A percentile compares a stretch with the other conserved stretches of the same genome.
phyloP scores from a whole-genome alignment of 2,797 vertebrate genomes.

The Dallia pectoralis region DNA sequence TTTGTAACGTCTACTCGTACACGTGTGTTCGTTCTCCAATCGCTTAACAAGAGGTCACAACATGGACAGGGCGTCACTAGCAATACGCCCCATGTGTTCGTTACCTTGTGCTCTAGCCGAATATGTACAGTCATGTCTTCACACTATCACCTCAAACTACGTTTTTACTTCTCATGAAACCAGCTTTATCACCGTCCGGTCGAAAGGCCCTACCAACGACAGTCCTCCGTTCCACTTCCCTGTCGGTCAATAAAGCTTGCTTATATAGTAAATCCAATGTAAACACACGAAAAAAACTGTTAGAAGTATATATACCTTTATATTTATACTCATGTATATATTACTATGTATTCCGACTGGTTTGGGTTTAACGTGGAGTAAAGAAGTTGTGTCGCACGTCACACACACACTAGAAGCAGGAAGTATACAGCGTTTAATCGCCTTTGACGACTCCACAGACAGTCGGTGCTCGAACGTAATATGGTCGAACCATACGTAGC shows the following conservation, averaged over 20 bases:
- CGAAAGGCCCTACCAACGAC: background rate
- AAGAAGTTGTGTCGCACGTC: slow-evolving; percentile 46
- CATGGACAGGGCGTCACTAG: slow-evolving; percentile 69
- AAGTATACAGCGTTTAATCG: slow-evolving; percentile 30
- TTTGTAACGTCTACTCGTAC: slow-evolving; percentile 64
- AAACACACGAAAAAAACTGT: slow-evolving; percentile 22
- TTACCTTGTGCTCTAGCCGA: slow-evolving; percentile 68
- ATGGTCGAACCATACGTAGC: slow-evolving; percentile 14
- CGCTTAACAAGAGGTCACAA: slow-evolving; percentile 70
- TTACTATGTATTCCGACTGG: slow-evolving; percentile 57
- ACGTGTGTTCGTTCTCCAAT: slow-evolving; percentile 41
- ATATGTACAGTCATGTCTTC: slow-evolving; percentile 62
- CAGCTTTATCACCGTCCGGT: background rate
- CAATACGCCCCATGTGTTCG: slow-evolving; percentile 66
- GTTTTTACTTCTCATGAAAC: slow-evolving; percentile 26
- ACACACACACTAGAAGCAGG: slow-evolving; percentile 49
- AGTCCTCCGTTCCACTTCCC: slow-evolving; percentile 2
- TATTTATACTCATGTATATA: slow-evolving; percentile 53
- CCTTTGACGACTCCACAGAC: slow-evolving; percentile 24
- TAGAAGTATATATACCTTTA: slow-evolving; percentile 56
- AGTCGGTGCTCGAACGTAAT: slow-evolving; percentile 42
- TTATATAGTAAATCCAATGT: slow-evolving; percentile 22
- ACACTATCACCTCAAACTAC: slow-evolving; percentile 51
- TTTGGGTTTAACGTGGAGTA: slow-evolving; percentile 62
- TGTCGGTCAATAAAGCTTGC: slow-evolving; percentile 23